Evolutionary conservation across 1,140 invertebrate genomes (phyloP).

Genomic region (Babylonia areolata): DNA sequence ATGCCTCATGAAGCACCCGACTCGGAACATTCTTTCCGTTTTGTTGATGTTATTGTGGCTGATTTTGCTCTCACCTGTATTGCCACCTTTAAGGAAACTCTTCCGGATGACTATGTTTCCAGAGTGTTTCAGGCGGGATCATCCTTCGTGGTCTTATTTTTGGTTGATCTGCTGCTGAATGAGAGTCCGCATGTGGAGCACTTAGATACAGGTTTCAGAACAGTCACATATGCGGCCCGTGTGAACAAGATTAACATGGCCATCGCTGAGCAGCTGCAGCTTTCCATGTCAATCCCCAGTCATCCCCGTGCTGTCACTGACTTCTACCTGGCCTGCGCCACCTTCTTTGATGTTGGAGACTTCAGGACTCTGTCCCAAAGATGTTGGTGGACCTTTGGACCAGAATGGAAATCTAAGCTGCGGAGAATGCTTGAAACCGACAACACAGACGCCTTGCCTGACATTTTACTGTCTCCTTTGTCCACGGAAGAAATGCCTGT

Average conservation of each 20-base stretch:
- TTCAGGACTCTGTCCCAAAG: neutral
- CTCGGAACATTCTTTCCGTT: neutral
- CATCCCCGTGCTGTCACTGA: neutral
- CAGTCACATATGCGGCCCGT: too few relatives aligned
- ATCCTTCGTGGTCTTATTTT: neutral
- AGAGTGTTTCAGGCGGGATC: neutral
- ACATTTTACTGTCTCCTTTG: neutral
- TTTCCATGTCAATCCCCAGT: neutral
- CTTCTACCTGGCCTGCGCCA: neutral
- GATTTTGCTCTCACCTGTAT: constrained; percentile 13
- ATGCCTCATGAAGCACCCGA: neutral
- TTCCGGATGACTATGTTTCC: neutral
- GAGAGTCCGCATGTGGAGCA: too few relatives aligned
- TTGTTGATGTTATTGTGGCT: constrained; percentile 15
- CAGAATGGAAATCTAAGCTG: neutral
- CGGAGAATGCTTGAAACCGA: neutral
- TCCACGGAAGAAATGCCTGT: neutral
- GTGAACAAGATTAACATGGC: too few relatives aligned
- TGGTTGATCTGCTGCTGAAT: too few relatives aligned
- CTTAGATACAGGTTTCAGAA: too few relatives aligned
- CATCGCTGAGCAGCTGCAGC: neutral
- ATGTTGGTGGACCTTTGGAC: neutral
- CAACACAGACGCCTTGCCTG: neutral
- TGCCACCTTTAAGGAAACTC: neutral
- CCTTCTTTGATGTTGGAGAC: neutral